Percentiles rank a stretch among this genome's conserved stretches.
phyloP scores from a whole-genome alignment of 2,113 vertebrate genomes.

The Microcebus griseorufus region DNA sequence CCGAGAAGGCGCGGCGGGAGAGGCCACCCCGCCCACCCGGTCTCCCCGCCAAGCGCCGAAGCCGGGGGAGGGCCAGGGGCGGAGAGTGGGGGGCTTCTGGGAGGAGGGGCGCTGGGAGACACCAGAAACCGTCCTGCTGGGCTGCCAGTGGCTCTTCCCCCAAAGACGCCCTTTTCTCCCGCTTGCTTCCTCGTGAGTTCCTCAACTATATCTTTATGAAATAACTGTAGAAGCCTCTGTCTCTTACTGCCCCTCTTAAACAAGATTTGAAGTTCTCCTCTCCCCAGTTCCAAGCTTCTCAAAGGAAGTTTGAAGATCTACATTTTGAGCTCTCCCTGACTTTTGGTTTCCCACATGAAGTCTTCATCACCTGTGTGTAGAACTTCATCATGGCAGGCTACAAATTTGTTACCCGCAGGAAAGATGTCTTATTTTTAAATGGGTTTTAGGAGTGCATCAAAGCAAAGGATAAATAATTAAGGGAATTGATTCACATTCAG shows the following conservation, averaged over 20 bases:
- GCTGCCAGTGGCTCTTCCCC: neutral
- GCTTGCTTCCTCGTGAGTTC: neutral
- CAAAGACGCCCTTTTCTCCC: too few relatives aligned
- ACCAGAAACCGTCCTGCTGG: neutral
- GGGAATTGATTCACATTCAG: neutral
- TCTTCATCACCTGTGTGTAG: neutral
- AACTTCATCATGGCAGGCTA: too few relatives aligned
- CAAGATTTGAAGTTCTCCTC: neutral
- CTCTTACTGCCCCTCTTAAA: neutral
- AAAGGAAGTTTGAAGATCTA: neutral
- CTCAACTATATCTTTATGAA: neutral
- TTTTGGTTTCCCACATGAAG: neutral
- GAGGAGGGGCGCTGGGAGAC: neutral
- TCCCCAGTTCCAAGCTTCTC: neutral
- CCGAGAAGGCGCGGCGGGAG: neutral
- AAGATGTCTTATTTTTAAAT: neutral
- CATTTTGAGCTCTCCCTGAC: neutral
- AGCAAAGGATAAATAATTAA: neutral
- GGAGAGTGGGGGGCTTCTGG: neutral
- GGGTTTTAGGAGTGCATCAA: too few relatives aligned
- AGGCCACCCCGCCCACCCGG: conserved; percentile 53
- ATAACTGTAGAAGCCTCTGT: neutral
- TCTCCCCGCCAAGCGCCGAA: rapidly evolving
- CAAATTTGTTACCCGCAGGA: neutral
- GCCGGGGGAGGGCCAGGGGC: neutral